Conservation (phyloP, 1,140 invertebrate species). For the Galendromus occidentalis region DNA sequence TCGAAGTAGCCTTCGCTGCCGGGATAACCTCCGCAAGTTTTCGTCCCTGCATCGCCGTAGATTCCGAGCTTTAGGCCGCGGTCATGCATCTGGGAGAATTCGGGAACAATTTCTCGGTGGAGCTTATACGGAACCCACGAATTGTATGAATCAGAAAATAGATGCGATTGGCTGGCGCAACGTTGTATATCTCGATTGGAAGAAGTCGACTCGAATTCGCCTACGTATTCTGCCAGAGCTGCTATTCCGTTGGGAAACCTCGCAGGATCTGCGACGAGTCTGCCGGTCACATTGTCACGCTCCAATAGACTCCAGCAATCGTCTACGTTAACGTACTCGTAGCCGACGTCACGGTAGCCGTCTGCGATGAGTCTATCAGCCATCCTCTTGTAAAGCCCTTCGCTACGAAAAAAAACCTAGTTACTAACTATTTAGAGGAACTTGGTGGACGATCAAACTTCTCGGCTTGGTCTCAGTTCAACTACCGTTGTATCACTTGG, state of each 20-base stretch:
- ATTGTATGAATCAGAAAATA: no score
- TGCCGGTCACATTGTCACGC: constrained; percentile 33
- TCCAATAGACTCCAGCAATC: constrained; percentile 82
- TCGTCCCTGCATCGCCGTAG: constrained; percentile 38
- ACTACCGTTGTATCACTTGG: no score
- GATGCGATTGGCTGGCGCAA: no score
- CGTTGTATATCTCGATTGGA: no score
- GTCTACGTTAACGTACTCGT: constrained; percentile 82
- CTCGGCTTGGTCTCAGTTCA: no score
- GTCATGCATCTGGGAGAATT: constrained; percentile 28
- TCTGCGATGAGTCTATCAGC: constrained; percentile 66
- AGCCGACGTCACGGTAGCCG: constrained; percentile 68
- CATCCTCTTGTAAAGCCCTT: constrained; percentile 74
- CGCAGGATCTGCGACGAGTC: constrained; percentile 59
- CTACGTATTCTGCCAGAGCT: constrained; percentile 70
- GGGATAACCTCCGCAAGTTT: constrained; percentile 39
- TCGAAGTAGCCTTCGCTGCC: constrained; percentile 33
- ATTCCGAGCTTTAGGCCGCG: constrained; percentile 38
- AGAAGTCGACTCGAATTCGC: no score
- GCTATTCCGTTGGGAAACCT: constrained; percentile 83
- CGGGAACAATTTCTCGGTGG: no score
- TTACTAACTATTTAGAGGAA: no score
- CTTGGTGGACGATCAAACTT: no score
- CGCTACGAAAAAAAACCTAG: constrained; percentile 38
- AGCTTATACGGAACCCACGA: no score